phyloP scores from a whole-genome alignment of 2,113 vertebrate genomes.

The Xiphophorus maculatus region DNA sequence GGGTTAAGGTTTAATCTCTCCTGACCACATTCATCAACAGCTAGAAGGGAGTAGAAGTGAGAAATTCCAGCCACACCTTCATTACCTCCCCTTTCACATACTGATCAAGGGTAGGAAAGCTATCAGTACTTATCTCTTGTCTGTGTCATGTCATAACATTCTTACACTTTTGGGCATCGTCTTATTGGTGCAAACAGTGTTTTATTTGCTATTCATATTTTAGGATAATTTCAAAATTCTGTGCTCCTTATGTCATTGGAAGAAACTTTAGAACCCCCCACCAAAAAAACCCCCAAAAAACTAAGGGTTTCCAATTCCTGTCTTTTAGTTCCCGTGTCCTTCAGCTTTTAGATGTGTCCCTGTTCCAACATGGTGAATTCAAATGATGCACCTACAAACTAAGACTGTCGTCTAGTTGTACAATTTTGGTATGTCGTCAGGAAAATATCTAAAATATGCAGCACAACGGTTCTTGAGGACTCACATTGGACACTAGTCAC shows the following conservation, averaged over 20 bases:
- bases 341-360: not conserved
- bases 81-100: slow-evolving; percentile 9
- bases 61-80: slow-evolving; percentile 16
- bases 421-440: not conserved
- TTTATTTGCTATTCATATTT: not conserved
- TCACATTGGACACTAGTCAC: not conserved
- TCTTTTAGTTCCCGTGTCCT: too few species aligned
- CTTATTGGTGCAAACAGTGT: not conserved
- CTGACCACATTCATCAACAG: not conserved
- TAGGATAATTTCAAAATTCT: not conserved
- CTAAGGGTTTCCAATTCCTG: too few species aligned
- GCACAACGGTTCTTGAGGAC: too few species aligned
- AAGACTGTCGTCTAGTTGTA: not conserved
- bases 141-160: not conserved
- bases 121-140: slow-evolving; percentile 2
- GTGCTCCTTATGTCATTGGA: not conserved
- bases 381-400: not conserved
- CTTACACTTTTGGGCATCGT: not conserved
- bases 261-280: not conserved
- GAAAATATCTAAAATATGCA: not conserved
- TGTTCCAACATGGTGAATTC: not conserved
- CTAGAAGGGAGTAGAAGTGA: not conserved
- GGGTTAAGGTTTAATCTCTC: not conserved
- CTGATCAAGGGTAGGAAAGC: slow-evolving; percentile 14
- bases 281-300: not conserved